Conservation (phyloP, 2,888 invertebrate genomes). For the Prosopocoilus inquinatus region DNA sequence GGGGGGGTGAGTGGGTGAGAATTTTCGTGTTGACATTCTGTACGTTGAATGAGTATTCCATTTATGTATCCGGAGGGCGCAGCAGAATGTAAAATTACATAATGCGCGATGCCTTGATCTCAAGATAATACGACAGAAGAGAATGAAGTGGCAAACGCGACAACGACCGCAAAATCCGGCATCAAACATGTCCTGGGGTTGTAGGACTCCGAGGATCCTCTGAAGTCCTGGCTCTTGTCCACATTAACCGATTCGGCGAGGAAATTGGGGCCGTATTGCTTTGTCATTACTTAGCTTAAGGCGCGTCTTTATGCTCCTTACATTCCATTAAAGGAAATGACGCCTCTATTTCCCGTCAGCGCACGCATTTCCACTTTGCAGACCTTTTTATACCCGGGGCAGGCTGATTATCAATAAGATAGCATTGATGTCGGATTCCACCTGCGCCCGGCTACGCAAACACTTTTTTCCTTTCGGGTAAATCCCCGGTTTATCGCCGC, state of each 20-base stretch:
- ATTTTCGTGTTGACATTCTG: too few species aligned
- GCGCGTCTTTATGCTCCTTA: slow-evolving; percentile 34
- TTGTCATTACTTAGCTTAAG: slow-evolving; percentile 32
- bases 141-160: slow-evolving; percentile 34
- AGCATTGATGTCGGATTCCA: slow-evolving; percentile 28
- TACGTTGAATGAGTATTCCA: too few species aligned
- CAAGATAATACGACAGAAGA: slow-evolving; percentile 22
- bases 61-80: too few species aligned
- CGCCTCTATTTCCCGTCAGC: slow-evolving; percentile 32
- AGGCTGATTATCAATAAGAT: slow-evolving; percentile 38
- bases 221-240: slow-evolving; percentile 8
- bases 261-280: slow-evolving; percentile 31
- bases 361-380: slow-evolving; percentile 29
- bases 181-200: slow-evolving; percentile 26
- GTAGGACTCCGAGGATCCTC: background rate
- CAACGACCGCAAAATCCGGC: slow-evolving; percentile 28
- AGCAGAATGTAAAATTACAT: slow-evolving; percentile 19
- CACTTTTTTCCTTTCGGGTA: slow-evolving; percentile 8
- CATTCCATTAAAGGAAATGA: slow-evolving; percentile 40
- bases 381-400: slow-evolving; percentile 31
- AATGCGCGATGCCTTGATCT: slow-evolving; percentile 26
- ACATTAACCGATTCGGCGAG: slow-evolving; percentile 32
- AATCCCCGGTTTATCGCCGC: slow-evolving; percentile 10
- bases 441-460: slow-evolving; percentile 25
- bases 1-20: too few species aligned